Percentiles rank a stretch among this genome's conserved stretches.
Evolutionary conservation across 2,113 vertebrate species (phyloP).

Genomic region (Seriola aureovittata): DNA sequence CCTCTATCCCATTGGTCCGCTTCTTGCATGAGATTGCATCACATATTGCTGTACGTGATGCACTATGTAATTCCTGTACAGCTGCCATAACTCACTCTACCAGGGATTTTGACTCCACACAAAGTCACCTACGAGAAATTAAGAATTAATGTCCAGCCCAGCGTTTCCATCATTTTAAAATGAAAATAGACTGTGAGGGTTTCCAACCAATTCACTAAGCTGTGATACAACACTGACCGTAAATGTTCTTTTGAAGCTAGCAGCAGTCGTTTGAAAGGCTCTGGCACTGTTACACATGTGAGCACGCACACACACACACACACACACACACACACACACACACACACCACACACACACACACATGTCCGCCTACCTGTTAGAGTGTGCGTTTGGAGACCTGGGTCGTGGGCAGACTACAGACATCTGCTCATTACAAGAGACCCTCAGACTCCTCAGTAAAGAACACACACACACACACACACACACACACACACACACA

Average conservation of each 20-base stretch:
- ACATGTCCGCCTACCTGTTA: slow-evolving; percentile 54
- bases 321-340: slow-evolving; percentile 13
- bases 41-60: slow-evolving; percentile 60
- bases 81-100: slow-evolving; percentile 56
- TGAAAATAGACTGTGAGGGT: background rate
- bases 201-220: slow-evolving; percentile 25
- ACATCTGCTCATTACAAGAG: slow-evolving; percentile 78
- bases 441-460: slow-evolving; percentile 74
- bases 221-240: slow-evolving; percentile 37
- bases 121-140: slow-evolving; percentile 68
- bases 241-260: slow-evolving; percentile 39
- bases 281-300: slow-evolving; percentile 40
- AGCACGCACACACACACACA: slow-evolving; percentile 1
- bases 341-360: slow-evolving; percentile 29
- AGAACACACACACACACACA: slow-evolving; percentile 22
- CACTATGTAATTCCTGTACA: slow-evolving; percentile 45
- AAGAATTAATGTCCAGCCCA: slow-evolving; percentile 18
- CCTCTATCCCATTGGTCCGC: slow-evolving; percentile 40
- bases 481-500: slow-evolving; percentile 3
- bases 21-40: slow-evolving; percentile 75
- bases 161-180: slow-evolving; percentile 33
- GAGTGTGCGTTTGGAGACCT: slow-evolving; percentile 47
- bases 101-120: slow-evolving; percentile 50
- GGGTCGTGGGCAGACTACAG: slow-evolving; percentile 70
- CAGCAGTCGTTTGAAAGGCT: slow-evolving; percentile 15